Evolutionary conservation across 1,140 invertebrate genomes (phyloP).

Genomic region (Pseudomyrmex flavicornis): DNA sequence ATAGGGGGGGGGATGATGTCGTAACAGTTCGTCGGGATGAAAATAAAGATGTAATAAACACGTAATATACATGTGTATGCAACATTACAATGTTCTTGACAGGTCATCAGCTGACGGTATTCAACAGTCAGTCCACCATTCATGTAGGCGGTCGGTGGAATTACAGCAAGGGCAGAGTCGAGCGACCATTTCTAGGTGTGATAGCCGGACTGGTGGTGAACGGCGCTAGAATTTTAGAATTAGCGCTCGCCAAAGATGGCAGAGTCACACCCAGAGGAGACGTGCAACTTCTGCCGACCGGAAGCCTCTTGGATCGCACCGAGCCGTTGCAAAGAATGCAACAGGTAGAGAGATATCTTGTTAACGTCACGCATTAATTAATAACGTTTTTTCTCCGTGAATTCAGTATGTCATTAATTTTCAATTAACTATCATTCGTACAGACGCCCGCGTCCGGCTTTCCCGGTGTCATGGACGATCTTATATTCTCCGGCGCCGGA

Average conservation of each 20-base stretch:
- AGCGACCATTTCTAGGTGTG: conserved; percentile 93
- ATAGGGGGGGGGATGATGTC: too few relatives aligned
- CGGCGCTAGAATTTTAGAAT: conserved; percentile 92
- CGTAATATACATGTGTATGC: too few relatives aligned
- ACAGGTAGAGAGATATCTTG: conserved; percentile 86
- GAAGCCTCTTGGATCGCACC: conserved; percentile 90
- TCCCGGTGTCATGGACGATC: conserved; percentile 92
- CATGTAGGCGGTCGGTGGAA: conserved; percentile 95
- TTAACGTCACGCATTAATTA: too few relatives aligned
- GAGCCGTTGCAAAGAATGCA: conserved; percentile 92
- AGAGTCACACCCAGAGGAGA: conserved; percentile 90
- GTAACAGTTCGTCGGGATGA: too few relatives aligned
- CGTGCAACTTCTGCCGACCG: conserved; percentile 88
- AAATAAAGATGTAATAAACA: too few relatives aligned
- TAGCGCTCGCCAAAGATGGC: conserved; percentile 92
- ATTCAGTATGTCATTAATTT: not conserved
- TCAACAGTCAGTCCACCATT: conserved; percentile 96
- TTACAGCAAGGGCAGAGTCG: conserved; percentile 88
- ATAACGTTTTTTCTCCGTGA: not conserved
- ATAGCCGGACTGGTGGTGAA: conserved; percentile 96
- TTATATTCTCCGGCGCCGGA: conserved; percentile 95
- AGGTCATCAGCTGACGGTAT: conserved; percentile 95
- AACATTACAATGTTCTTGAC: conserved; percentile 15
- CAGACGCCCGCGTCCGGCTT: conserved; percentile 94
- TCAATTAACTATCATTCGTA: conserved; percentile 27